Percentiles rank a stretch among this genome's conserved stretches.
Evolutionary conservation across 2,888 invertebrate genomes (phyloP).

Genomic region (Drosophila mimetica): DNA sequence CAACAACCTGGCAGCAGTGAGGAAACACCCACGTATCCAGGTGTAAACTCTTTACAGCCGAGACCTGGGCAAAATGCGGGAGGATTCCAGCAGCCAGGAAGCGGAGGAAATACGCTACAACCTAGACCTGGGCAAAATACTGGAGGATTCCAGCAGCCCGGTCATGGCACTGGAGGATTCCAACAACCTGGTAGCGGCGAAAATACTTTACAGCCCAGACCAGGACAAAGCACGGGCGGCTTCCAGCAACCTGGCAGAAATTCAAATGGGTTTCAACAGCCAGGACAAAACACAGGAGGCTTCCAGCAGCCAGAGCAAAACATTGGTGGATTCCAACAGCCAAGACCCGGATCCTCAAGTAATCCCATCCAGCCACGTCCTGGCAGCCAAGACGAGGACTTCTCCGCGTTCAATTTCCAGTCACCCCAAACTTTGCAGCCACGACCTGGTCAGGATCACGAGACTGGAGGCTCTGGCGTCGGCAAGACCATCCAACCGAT

Average conservation of each 20-base stretch:
- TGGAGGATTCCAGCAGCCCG: conserved; percentile 21
- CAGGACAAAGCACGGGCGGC: conserved; percentile 6
- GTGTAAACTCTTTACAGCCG: conserved; percentile 29
- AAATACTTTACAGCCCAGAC: conserved; percentile 22
- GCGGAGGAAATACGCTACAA: conserved; percentile 12
- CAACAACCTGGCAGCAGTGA: not conserved
- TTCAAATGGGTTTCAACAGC: conserved; percentile 3
- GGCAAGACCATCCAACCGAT: conserved; percentile 20
- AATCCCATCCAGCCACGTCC: conserved; percentile 40
- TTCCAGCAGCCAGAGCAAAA: conserved; percentile 18
- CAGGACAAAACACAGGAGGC: conserved; percentile 1
- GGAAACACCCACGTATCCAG: conserved; percentile 21
- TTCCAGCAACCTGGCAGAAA: no score
- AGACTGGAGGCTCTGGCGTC: not conserved
- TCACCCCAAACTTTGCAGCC: conserved; percentile 44
- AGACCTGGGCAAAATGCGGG: conserved; percentile 18
- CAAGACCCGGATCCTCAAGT: conserved; percentile 1
- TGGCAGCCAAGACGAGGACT: conserved; percentile 16
- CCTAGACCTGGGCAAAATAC: conserved; percentile 12
- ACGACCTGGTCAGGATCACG: conserved; percentile 28
- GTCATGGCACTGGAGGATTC: not conserved
- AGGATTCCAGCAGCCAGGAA: conserved; percentile 19
- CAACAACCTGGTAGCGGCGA: not conserved
- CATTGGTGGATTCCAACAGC: conserved; percentile 19
- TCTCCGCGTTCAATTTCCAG: conserved; percentile 33